Conservation (phyloP, 2,888 invertebrate species). For the Litoditis marina region DNA sequence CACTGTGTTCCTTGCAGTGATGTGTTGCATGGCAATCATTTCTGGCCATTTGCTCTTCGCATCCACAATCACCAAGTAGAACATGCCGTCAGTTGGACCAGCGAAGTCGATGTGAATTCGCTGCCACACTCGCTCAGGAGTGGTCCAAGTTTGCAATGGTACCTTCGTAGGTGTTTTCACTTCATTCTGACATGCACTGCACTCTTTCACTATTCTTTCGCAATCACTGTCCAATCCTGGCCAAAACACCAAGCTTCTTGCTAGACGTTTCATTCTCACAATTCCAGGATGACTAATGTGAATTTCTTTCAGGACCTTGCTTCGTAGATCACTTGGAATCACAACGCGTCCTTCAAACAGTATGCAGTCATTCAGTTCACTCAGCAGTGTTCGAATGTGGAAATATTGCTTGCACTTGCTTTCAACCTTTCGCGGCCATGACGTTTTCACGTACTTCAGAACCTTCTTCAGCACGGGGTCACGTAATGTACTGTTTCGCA, state of each 20-base stretch:
- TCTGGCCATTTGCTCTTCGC: no score
- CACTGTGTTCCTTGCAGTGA: no score
- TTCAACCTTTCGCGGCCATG: no score
- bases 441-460: no score
- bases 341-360: conserved; percentile 42
- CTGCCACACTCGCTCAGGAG: conserved; percentile 56
- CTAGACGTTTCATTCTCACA: conserved; percentile 52
- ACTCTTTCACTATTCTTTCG: conserved; percentile 30
- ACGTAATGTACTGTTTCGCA: no score
- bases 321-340: conserved; percentile 39
- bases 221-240: conserved; percentile 39
- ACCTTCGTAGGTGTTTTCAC: conserved; percentile 35
- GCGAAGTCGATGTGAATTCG: conserved; percentile 64
- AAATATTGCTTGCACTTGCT: no score
- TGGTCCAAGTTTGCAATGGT: conserved; percentile 53
- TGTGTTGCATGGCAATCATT: no score
- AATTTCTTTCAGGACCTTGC: conserved; percentile 39
- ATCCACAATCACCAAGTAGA: conserved; percentile 62
- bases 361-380: no score
- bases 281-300: conserved; percentile 54
- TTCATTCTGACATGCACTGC: conserved; percentile 31
- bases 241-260: conserved; percentile 56
- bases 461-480: no score
- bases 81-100: conserved; percentile 59
- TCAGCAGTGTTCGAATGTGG: no score